Conservation (phyloP, 2,113 vertebrate genomes). For the Phyllostomus discolor region DNA sequence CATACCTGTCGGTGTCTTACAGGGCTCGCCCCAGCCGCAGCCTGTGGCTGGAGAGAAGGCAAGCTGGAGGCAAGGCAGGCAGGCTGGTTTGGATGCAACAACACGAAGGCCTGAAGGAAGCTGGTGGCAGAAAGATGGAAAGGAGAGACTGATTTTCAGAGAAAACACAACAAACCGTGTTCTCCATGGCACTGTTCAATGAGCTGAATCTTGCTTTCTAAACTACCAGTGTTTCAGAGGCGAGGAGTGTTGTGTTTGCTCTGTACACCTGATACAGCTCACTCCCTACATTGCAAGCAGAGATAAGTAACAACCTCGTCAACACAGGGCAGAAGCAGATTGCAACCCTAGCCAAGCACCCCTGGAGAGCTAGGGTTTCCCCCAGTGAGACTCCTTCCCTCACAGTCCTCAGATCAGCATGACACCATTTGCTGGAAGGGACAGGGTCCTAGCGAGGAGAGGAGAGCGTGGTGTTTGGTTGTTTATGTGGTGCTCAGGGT, state of each 20-base stretch:
- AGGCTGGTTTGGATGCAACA: background rate
- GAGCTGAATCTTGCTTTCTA: slow-evolving; percentile 30
- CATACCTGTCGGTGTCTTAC: background rate
- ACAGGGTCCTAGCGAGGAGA: background rate
- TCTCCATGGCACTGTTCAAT: background rate
- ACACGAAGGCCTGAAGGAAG: background rate
- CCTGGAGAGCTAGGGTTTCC: background rate
- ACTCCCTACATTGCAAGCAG: background rate
- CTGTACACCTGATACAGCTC: background rate
- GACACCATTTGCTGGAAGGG: background rate
- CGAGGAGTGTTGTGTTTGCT: background rate
- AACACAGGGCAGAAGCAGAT: background rate
- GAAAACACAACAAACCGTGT: background rate
- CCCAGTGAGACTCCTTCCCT: background rate
- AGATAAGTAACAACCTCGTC: background rate
- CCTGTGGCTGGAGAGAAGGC: background rate
- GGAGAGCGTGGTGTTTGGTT: background rate
- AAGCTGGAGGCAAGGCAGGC: background rate
- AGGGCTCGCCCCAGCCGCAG: background rate
- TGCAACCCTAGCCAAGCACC: background rate
- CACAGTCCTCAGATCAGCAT: background rate
- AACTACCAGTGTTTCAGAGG: background rate
- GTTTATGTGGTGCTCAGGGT: background rate
- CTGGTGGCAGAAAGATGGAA: background rate
- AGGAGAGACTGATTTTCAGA: background rate